Percentiles rank a stretch among this genome's conserved stretches.
Evolutionary conservation across 2,797 vertebrate genomes (phyloP).

Genomic region (Nyctalus aviator): DNA sequence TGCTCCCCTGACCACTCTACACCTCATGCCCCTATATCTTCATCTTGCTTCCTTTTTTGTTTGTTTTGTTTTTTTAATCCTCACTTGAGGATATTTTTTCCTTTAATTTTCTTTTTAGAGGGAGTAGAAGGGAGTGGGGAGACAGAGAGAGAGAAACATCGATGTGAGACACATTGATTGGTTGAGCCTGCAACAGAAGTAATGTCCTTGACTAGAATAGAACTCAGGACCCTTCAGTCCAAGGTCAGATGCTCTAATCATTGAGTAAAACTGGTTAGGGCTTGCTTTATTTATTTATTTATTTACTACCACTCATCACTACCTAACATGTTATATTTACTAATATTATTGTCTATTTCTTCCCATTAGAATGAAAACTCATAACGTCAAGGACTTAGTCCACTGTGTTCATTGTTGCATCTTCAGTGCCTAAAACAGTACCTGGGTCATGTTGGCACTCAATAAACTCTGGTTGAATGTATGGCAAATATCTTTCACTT

Average conservation of each 20-base stretch:
- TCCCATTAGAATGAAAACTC: constrained; percentile 17
- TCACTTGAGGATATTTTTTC: too few relatives aligned
- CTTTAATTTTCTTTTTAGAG: too few relatives aligned
- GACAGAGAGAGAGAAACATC: too few relatives aligned
- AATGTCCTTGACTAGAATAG: too few relatives aligned
- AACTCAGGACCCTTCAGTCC: too few relatives aligned
- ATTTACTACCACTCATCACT: background rate
- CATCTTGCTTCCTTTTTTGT: background rate
- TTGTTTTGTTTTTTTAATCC: too few relatives aligned
- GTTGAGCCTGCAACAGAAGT: too few relatives aligned
- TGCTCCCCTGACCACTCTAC: background rate
- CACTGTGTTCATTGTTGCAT: background rate
- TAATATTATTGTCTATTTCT: constrained; percentile 8
- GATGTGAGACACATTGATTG: too few relatives aligned
- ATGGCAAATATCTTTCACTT: constrained; percentile 1
- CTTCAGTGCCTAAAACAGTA: background rate
- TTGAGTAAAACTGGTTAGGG: too few relatives aligned
- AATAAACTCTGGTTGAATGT: background rate
- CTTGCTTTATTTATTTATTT: background rate
- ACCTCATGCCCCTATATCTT: background rate
- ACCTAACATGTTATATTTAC: background rate
- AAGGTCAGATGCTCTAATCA: too few relatives aligned
- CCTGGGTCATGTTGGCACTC: background rate
- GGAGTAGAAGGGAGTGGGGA: too few relatives aligned
- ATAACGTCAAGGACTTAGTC: background rate